phyloP scores from a whole-genome alignment of 1,140 invertebrate species.

The Ladona fulva region DNA sequence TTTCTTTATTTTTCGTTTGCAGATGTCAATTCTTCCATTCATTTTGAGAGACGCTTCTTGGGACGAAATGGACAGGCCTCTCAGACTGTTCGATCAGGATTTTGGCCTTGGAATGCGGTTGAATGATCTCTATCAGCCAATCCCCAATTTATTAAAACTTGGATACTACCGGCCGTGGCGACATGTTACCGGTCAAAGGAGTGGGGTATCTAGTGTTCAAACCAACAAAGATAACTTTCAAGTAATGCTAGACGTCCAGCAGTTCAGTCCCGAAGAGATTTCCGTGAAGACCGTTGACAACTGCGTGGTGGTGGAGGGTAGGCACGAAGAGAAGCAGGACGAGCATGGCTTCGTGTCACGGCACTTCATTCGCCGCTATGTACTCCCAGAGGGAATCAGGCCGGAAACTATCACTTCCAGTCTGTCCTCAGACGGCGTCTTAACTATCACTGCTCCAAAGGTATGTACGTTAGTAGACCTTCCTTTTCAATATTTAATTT shows the following conservation, averaged over 20 bases:
- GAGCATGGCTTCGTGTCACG: constrained; percentile 54
- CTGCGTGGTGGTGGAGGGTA: constrained; percentile 55
- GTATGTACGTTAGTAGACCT: too few relatives aligned
- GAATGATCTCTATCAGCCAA: constrained; percentile 52
- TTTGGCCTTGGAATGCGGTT: constrained; percentile 61
- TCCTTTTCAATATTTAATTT: too few relatives aligned
- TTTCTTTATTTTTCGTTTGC: background rate
- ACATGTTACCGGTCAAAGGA: constrained; percentile 56
- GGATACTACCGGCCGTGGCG: constrained; percentile 61
- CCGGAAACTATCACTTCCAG: constrained; percentile 52
- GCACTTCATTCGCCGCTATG: constrained; percentile 56
- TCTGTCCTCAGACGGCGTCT: constrained; percentile 63
- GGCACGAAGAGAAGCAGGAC: constrained; percentile 59
- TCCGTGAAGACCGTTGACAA: constrained; percentile 50
- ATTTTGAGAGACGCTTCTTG: constrained; percentile 77
- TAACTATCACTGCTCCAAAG: constrained; percentile 48
- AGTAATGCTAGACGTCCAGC: constrained; percentile 53
- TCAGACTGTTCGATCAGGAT: constrained; percentile 65
- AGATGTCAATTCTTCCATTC: constrained; percentile 67
- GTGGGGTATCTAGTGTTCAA: constrained; percentile 56
- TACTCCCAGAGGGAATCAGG: constrained; percentile 56
- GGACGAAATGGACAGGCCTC: constrained; percentile 64
- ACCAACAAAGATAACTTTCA: constrained; percentile 55
- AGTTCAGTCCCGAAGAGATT: constrained; percentile 67
- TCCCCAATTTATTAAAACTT: background rate